Evolutionary conservation across 2,797 vertebrate genomes (phyloP).

Genomic region (Etheostoma perlongum): DNA sequence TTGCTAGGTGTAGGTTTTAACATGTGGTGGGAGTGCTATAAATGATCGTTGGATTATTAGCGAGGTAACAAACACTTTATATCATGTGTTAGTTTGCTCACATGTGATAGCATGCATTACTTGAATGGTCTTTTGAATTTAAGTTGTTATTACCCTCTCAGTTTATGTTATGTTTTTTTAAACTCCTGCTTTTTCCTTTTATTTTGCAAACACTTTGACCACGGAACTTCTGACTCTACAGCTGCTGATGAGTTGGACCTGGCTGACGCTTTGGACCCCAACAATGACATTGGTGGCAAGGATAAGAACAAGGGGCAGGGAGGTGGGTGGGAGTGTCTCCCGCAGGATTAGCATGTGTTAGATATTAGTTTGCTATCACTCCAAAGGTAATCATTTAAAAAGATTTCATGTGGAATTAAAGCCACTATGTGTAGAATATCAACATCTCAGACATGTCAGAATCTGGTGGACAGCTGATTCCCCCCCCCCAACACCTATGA

Average conservation of each 20-base stretch:
- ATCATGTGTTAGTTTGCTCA: background rate
- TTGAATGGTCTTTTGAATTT: background rate
- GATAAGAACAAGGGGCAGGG: conserved; percentile 75
- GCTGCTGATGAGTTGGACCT: conserved; percentile 82
- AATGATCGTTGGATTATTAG: background rate
- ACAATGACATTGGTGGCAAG: conserved; percentile 79
- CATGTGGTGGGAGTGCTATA: background rate
- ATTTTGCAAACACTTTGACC: conserved; percentile 7
- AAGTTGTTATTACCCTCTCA: background rate
- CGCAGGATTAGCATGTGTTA: background rate
- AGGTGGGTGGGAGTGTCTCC: conserved; percentile 60
- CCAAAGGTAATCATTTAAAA: background rate
- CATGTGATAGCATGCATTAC: background rate
- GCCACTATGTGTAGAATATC: conserved; percentile 5
- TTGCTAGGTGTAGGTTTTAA: background rate
- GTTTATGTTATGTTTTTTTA: background rate
- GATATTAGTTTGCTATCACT: background rate
- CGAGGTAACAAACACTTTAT: background rate
- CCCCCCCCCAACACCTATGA: background rate
- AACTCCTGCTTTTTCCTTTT: background rate
- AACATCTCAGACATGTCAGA: background rate
- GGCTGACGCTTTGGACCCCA: conserved; percentile 87
- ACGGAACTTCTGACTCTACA: conserved; percentile 58
- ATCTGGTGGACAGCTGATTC: no score
- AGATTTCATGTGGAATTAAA: conserved; percentile 4